These are phyloP conservation scores for Arnoldichthys spilopterus DNA, from an alignment of 2,797 vertebrate species.

Conservation along the genomic window DNA sequence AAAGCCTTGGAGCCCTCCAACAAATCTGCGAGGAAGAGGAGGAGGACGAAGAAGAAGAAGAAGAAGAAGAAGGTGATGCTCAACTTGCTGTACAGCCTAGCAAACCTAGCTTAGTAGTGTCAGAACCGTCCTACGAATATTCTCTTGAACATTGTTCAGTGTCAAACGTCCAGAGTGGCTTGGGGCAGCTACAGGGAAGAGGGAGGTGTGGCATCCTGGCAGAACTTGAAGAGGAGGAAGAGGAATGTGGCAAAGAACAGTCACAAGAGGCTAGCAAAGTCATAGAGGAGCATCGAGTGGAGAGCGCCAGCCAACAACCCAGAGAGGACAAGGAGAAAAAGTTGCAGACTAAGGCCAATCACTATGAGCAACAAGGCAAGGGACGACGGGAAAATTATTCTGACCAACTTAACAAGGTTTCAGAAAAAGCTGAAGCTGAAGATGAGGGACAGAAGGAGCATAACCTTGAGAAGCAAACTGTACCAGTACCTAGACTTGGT, in stretches of 20 bases:
- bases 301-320: slow-evolving; percentile 13
- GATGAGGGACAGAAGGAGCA: slow-evolving; percentile 41
- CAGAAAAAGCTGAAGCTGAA: slow-evolving; percentile 4
- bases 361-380: slow-evolving; percentile 37
- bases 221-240: slow-evolving; percentile 27
- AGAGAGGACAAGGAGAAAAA: slow-evolving; percentile 10
- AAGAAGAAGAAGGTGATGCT: slow-evolving; percentile 35
- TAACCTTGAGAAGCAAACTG: slow-evolving; percentile 36
- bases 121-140: slow-evolving; percentile 9
- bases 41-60: slow-evolving; percentile 71
- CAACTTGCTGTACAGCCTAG: slow-evolving; percentile 4
- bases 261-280: not conserved
- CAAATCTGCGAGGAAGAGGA: slow-evolving; percentile 84
- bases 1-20: slow-evolving; percentile 80
- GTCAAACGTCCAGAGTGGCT: not conserved
- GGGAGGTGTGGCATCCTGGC: slow-evolving; percentile 25
- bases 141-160: slow-evolving; percentile 5
- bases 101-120: not conserved
- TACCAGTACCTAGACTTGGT: slow-evolving; percentile 46
- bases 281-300: slow-evolving; percentile 37
- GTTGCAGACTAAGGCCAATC: not conserved
- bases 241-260: slow-evolving; percentile 34
- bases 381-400: not conserved
- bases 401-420: slow-evolving; percentile 11
- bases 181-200: not conserved